A percentile compares a stretch with the other conserved stretches of the same genome.
Evolutionary conservation across 2,888 invertebrate genomes (phyloP).

Genomic region (Aradus depressus): DNA sequence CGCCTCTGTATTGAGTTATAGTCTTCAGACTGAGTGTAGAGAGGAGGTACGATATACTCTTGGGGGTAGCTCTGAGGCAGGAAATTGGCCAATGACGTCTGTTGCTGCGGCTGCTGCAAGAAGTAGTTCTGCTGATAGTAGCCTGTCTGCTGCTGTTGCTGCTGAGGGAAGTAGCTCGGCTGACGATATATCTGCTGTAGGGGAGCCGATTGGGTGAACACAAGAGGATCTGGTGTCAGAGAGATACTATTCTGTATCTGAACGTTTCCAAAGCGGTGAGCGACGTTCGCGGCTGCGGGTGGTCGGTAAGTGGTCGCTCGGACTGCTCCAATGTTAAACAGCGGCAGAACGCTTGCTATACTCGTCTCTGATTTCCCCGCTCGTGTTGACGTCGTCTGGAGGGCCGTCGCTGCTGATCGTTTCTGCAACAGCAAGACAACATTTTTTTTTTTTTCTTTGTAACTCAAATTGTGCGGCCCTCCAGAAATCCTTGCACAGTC

Average conservation of each 20-base stretch:
- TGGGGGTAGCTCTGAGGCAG: slow-evolving; percentile 1
- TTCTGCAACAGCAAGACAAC: slow-evolving; percentile 28
- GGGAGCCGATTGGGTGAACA: slow-evolving; percentile 11
- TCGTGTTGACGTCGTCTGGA: neutral
- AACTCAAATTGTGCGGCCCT: too few relatives aligned
- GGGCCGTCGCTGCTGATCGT: slow-evolving; percentile 20
- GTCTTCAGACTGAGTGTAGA: slow-evolving; percentile 1
- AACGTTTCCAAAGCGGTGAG: slow-evolving; percentile 26
- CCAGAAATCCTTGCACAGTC: too few relatives aligned
- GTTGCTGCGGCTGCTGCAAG: slow-evolving; percentile 3
- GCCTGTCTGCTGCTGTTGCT: slow-evolving; percentile 2
- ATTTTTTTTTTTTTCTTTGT: too few relatives aligned
- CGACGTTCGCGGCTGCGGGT: slow-evolving; percentile 8
- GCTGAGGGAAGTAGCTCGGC: neutral
- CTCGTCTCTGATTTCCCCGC: neutral
- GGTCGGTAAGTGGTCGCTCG: slow-evolving; percentile 40
- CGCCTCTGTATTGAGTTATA: neutral
- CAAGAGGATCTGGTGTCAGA: slow-evolving; percentile 22
- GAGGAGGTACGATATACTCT: too few relatives aligned
- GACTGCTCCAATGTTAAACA: slow-evolving; percentile 32
- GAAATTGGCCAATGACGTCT: neutral
- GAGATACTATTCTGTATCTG: slow-evolving; percentile 30
- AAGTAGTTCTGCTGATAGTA: slow-evolving; percentile 5
- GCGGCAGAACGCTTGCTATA: slow-evolving; percentile 25
- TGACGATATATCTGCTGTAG: slow-evolving; percentile 4